These are phyloP conservation scores for Melanerpes formicivorus DNA, from an alignment of 2,113 vertebrate genomes.

Conservation along the genomic window DNA sequence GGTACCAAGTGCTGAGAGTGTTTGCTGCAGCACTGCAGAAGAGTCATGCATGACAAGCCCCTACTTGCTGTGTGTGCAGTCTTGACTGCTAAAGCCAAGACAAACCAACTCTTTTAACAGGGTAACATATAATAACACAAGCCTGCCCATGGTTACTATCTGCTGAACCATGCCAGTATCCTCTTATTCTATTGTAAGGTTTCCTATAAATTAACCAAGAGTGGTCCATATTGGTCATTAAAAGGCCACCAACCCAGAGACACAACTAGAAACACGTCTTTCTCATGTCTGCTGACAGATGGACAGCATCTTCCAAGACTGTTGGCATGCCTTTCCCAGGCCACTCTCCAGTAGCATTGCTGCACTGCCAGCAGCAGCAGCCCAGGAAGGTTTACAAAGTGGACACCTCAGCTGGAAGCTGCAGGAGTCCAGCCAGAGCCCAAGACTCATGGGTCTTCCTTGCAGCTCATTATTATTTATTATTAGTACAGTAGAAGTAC, in stretches of 20 bases:
- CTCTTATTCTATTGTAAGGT: not conserved
- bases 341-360: not conserved
- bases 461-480: conserved; percentile 60
- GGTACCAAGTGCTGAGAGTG: accelerated
- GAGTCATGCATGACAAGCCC: not conserved
- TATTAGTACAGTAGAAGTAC: conserved; percentile 39
- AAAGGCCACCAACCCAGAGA: not conserved
- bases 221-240: not conserved
- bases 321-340: not conserved
- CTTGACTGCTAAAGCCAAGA: not conserved
- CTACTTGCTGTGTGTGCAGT: not conserved
- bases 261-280: not conserved
- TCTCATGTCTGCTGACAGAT: not conserved
- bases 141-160: not conserved
- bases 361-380: not conserved
- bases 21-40: not conserved
- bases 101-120: not conserved
- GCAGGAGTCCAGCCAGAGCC: not conserved
- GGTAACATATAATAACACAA: not conserved
- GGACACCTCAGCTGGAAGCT: not conserved
- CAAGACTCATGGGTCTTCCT: not conserved
- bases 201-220: not conserved
- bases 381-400: not conserved
- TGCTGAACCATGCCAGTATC: not conserved
- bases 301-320: not conserved